phyloP scores from a whole-genome alignment of 2,888 invertebrate species.

The Luperina testacea region DNA sequence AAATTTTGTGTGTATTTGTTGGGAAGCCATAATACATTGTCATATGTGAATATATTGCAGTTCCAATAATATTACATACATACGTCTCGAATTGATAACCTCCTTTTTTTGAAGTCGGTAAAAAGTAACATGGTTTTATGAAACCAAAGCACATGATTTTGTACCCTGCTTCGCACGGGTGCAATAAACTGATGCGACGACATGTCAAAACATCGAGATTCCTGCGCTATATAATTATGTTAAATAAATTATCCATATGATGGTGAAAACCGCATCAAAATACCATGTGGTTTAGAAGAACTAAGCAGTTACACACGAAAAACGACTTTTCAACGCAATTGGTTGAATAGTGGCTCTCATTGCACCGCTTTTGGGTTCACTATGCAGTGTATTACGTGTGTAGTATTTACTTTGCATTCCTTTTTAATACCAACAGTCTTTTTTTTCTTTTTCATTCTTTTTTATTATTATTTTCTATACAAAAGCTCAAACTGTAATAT shows the following conservation, averaged over 20 bases:
- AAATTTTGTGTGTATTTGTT: no score
- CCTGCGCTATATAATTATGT: neutral
- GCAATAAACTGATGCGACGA: neutral
- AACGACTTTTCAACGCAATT: neutral
- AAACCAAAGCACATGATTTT: neutral
- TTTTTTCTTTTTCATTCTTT: no score
- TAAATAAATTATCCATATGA: neutral
- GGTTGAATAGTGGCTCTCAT: no score
- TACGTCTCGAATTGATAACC: no score
- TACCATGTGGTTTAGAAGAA: neutral
- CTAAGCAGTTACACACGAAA: neutral
- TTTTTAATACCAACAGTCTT: neutral
- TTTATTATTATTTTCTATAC: no score
- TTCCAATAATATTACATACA: no score
- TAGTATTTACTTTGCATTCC: neutral
- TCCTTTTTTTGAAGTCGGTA: no score
- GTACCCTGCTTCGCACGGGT: neutral
- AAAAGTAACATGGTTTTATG: neutral
- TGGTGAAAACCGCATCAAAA: neutral
- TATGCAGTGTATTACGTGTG: neutral
- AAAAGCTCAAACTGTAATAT: no score
- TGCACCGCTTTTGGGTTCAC: neutral
- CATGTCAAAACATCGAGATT: neutral
- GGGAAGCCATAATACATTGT: no score
- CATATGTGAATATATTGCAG: no score